A percentile compares a stretch with the other conserved stretches of the same genome.
phyloP scores from a whole-genome alignment of 2,888 invertebrate genomes.

The Cenopis cana region DNA sequence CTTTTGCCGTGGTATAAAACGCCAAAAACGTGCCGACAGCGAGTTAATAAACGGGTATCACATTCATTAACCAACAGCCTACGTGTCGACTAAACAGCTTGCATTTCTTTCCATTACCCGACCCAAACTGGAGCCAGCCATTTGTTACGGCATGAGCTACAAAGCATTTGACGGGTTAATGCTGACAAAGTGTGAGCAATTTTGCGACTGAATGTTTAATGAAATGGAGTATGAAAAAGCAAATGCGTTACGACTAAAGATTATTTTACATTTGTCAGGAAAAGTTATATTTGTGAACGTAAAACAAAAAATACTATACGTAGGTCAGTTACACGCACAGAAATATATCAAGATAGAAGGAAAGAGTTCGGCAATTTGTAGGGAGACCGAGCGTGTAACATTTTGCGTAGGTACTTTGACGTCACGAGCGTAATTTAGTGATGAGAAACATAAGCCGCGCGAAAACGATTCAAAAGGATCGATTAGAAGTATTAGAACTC shows the following conservation, averaged over 20 bases:
- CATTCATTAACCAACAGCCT: constrained; percentile 20
- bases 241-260: constrained; percentile 13
- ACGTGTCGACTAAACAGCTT: constrained; percentile 29
- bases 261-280: constrained; percentile 7
- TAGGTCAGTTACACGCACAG: too few relatives aligned
- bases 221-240: constrained; percentile 24
- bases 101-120: constrained; percentile 44
- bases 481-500: too few relatives aligned
- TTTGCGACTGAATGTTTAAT: constrained; percentile 29
- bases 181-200: constrained; percentile 35
- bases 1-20: background rate
- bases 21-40: constrained; percentile 6
- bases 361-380: too few relatives aligned
- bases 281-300: background rate
- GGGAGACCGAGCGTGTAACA: too few relatives aligned
- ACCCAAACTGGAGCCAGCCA: constrained; percentile 26
- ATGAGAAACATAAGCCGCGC: too few relatives aligned
- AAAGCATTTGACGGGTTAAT: constrained; percentile 41
- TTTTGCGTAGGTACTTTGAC: too few relatives aligned
- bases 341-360: too few relatives aligned
- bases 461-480: too few relatives aligned
- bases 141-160: constrained; percentile 34
- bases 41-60: constrained; percentile 26
- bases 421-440: too few relatives aligned
- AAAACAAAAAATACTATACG: too few relatives aligned